These are phyloP conservation scores for Drosophila watanabei DNA, from an alignment of 1,140 invertebrate genomes.

Conservation along the genomic window DNA sequence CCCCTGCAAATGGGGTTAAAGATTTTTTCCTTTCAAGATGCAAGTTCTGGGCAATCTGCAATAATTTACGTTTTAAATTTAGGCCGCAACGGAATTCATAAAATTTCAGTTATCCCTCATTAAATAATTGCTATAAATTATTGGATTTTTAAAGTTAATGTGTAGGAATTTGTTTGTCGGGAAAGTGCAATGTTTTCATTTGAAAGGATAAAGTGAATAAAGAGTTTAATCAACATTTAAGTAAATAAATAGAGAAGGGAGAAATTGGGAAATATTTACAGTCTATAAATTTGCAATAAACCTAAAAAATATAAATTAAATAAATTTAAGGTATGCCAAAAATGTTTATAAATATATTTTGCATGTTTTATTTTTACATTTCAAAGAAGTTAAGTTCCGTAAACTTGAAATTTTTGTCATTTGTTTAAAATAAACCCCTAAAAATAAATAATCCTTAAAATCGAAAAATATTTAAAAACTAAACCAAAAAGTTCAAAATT, in stretches of 20 bases:
- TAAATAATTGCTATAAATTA: not conserved
- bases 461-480: not conserved
- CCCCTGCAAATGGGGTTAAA: constrained; percentile 20
- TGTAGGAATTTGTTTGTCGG: not conserved
- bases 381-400: no score
- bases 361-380: no score
- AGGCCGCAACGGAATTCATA: constrained; percentile 12
- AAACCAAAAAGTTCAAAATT: not conserved
- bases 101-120: not conserved
- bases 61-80: constrained; percentile 17
- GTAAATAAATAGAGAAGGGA: no score
- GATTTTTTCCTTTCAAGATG: constrained; percentile 30
- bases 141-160: not conserved
- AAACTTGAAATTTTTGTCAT: no score
- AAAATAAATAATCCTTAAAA: not conserved
- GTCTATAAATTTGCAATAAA: no score
- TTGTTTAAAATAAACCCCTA: not conserved
- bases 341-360: no score
- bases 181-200: not conserved
- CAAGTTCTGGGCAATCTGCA: constrained; percentile 35
- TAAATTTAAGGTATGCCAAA: no score
- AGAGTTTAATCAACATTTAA: no score
- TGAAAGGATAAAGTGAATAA: no score
- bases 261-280: no score
- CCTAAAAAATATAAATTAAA: no score